Evolutionary conservation across 1,140 invertebrate genomes (phyloP).

Genomic region (Cherax quadricarinatus): DNA sequence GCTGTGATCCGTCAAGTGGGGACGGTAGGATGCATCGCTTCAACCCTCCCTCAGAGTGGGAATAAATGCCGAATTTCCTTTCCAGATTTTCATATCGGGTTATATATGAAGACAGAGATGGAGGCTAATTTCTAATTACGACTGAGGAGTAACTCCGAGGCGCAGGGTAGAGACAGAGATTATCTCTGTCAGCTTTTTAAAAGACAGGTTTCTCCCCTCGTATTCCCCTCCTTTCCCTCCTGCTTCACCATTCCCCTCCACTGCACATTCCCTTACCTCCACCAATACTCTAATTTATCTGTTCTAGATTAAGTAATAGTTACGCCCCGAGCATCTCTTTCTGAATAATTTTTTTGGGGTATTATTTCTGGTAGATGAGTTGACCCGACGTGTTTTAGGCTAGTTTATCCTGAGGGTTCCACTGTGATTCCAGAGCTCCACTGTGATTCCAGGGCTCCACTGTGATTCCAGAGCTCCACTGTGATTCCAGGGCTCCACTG

Average conservation of each 20-base stretch:
- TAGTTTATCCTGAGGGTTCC: too few relatives aligned
- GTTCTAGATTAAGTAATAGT: not conserved
- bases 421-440: too few relatives aligned
- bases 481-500: too few relatives aligned
- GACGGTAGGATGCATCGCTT: not conserved
- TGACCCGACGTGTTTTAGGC: too few relatives aligned
- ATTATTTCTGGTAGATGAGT: too few relatives aligned
- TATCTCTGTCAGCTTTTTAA: not conserved
- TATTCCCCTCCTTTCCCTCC: not conserved
- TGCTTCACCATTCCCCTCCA: too few relatives aligned
- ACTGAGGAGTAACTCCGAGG: not conserved
- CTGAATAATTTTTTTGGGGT: not conserved
- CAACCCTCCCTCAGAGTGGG: not conserved
- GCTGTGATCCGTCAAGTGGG: not conserved
- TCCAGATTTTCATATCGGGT: not conserved
- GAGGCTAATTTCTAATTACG: not conserved
- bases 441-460: too few relatives aligned
- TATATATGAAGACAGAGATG: not conserved
- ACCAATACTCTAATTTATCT: not conserved
- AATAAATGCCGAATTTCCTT: not conserved
- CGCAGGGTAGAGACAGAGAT: not conserved
- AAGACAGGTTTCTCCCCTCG: not conserved
- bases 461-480: too few relatives aligned
- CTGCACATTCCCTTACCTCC: not conserved
- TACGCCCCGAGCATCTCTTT: not conserved